Conservation (phyloP, 2,888 invertebrate species). For the Gisinianus flammeolus region DNA sequence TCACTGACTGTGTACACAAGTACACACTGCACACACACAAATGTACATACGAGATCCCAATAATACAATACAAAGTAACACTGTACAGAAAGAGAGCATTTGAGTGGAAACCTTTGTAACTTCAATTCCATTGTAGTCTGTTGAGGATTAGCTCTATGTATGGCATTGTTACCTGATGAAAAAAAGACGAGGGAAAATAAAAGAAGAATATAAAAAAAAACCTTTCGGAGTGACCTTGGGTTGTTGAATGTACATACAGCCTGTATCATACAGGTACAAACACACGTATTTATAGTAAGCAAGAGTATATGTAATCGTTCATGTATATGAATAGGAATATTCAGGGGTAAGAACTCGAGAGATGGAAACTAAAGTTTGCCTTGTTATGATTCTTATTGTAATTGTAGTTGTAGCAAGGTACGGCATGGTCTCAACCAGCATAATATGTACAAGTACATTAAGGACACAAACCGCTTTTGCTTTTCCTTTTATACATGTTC, state of each 20-base stretch:
- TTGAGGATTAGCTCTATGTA: constrained; percentile 30
- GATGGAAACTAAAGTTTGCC: neutral
- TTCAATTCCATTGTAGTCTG: constrained; percentile 25
- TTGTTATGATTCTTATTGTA: neutral
- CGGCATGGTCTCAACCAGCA: neutral
- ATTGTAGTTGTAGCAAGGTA: neutral
- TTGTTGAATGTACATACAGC: neutral
- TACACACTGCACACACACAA: constrained; percentile 5
- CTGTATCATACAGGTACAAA: neutral
- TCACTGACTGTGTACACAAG: too few relatives aligned
- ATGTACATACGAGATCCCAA: neutral
- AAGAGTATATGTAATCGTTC: neutral
- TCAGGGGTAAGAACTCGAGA: too few relatives aligned
- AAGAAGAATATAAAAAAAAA: constrained; percentile 16
- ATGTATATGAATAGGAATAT: neutral
- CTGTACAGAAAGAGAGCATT: constrained; percentile 40
- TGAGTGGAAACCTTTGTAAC: constrained; percentile 46
- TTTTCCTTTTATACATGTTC: neutral
- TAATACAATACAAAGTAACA: constrained; percentile 17
- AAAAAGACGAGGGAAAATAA: constrained; percentile 22
- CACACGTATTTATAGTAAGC: neutral
- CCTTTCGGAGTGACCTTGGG: constrained; percentile 44
- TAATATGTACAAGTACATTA: neutral
- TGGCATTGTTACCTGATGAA: constrained; percentile 22
- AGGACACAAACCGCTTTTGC: neutral